Conservation (phyloP, 2,797 vertebrate species). For the Diceros bicornis region DNA sequence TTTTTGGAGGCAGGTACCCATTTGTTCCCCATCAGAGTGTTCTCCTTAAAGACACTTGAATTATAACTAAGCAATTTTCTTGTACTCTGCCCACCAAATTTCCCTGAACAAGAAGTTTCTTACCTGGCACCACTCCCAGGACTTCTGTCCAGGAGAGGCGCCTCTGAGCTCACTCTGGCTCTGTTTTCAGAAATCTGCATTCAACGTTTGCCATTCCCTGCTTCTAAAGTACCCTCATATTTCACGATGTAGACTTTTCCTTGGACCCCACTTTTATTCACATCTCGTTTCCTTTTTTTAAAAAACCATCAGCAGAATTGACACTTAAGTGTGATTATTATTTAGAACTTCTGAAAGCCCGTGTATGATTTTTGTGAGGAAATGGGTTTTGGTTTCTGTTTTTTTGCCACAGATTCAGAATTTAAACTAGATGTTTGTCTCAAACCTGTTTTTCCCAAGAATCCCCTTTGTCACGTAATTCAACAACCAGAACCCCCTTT, state of each 20-base stretch:
- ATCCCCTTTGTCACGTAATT: not conserved
- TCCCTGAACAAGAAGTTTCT: not conserved
- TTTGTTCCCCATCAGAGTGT: not conserved
- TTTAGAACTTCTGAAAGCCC: constrained; percentile 48
- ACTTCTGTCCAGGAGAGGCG: not conserved
- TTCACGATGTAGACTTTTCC: not conserved
- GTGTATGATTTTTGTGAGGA: not conserved
- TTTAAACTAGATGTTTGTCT: constrained; percentile 15
- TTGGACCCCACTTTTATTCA: not conserved
- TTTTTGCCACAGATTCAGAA: not conserved
- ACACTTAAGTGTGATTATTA: not conserved
- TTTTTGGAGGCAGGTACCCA: not conserved
- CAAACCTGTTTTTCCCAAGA: constrained; percentile 23
- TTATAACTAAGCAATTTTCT: not conserved
- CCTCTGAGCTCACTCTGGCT: not conserved
- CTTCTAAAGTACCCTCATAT: not conserved
- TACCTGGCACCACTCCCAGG: not conserved
- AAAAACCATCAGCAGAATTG: not conserved
- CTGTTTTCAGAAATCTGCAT: not conserved
- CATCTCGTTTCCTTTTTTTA: not conserved
- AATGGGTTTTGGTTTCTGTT: not conserved
- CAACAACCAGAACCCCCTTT: not conserved
- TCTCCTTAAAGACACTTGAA: constrained; percentile 30
- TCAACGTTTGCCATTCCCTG: not conserved
- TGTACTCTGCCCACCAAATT: not conserved